Base-by-base conservation (phyloP, 1,140 invertebrate genomes). In the Meloidogyne floridensis region DNA sequence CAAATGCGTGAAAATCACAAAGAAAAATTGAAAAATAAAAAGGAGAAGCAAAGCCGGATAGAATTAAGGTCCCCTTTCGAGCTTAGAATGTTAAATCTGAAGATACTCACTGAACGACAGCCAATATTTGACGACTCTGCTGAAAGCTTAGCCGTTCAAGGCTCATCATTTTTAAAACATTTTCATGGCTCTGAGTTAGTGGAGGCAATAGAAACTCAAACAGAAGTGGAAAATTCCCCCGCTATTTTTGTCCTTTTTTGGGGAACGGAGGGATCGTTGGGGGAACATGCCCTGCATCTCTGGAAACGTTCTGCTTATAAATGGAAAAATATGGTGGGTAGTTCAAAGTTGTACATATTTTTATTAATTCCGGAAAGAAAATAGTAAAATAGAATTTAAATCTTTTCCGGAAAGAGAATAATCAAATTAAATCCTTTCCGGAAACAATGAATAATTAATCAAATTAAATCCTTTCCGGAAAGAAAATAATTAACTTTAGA, bases 231-330 rank as follows among this genome's bases (percentile, higher is more conserved):
- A 76, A 74, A 82, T 47, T 47, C 65, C 10, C 43, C 47, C 15
- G 56, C 71, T 11, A 73, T 86, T 51, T 86, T 86, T 71, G 82
- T 81, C 20, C 56, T 86, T 6, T 86, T 86, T 71, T 86, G 85
- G 85, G 75, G 82, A 53, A 74, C 79, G 2, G 85, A 80, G 15
- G 77, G 74, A n/a, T n/a, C 75, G 8, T 72, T 87, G 18, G 87
- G 86, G 0, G 20, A 70, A 6, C 83, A 86, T 75, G 82, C 81
- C 11, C 82, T 78, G 13, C 42, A 84, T 18, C 59, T 86, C 20
- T 86, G 85, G 85, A 56, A 54, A 7, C 54, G 80, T 9, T 75
- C 72, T 5, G 72, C 65, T 3, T 51, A 81, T 43, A 51, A 78
- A 13, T 80, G 70, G 54, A 51, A 76, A 70, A 65, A 65, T 65